A percentile compares a stretch with the other conserved stretches of the same genome.
These are phyloP conservation scores for Spisula solida DNA, from an alignment of 2,888 invertebrate species.

Conservation along the genomic window DNA sequence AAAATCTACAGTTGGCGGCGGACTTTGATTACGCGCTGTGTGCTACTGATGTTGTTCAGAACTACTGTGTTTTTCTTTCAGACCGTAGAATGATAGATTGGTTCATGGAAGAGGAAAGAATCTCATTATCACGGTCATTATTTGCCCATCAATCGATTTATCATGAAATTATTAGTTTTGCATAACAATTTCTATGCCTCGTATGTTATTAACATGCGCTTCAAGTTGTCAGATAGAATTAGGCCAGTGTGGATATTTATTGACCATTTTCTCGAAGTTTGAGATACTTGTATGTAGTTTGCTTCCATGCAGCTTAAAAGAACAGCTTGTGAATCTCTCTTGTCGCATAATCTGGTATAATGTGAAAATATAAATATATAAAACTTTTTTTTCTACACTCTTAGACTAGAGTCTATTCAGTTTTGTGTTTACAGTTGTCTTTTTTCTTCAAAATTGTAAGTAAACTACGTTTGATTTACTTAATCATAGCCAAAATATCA, in stretches of 20 bases:
- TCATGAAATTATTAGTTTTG: slow-evolving; percentile 53
- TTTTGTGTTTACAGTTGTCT: too few relatives aligned
- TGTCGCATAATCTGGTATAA: too few relatives aligned
- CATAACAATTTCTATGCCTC: slow-evolving; percentile 41
- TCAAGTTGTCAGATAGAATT: slow-evolving; percentile 38
- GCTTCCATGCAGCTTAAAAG: too few relatives aligned
- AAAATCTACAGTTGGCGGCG: neutral
- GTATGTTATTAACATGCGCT: slow-evolving; percentile 4
- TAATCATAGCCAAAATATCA: too few relatives aligned
- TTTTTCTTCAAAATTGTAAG: too few relatives aligned
- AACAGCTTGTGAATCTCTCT: too few relatives aligned
- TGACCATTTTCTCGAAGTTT: neutral
- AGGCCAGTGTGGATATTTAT: neutral
- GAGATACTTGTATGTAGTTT: neutral
- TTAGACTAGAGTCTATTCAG: too few relatives aligned
- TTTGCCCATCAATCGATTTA: slow-evolving; percentile 58
- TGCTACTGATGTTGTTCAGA: neutral
- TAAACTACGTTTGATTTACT: too few relatives aligned
- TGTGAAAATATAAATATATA: too few relatives aligned
- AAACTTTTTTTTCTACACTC: too few relatives aligned
- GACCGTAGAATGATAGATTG: slow-evolving; percentile 50
- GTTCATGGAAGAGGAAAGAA: slow-evolving; percentile 28
- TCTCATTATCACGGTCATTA: slow-evolving; percentile 53
- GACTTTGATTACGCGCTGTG: slow-evolving; percentile 8
- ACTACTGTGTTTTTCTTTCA: slow-evolving; percentile 38